These are phyloP conservation scores for Telmatochromis brichardi DNA, from an alignment of 2,113 vertebrate genomes.

Conservation along the genomic window DNA sequence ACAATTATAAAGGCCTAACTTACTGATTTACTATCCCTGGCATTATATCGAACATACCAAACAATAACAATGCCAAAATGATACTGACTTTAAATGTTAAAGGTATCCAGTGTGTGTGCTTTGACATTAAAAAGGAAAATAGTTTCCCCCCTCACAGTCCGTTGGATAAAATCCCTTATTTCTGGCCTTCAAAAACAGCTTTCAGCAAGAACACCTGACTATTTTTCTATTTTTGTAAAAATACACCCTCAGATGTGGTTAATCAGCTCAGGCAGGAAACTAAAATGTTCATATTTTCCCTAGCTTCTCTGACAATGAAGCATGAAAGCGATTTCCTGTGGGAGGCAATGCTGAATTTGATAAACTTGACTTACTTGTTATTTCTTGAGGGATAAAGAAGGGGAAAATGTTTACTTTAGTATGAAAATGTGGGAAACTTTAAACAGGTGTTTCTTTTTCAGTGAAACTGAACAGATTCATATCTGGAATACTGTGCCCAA, in stretches of 20 bases:
- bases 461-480: neutral
- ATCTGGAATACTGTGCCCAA: neutral
- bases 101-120: neutral
- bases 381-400: neutral
- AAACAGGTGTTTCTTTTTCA: neutral
- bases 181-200: conserved; percentile 8
- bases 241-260: conserved; percentile 35
- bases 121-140: neutral
- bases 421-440: neutral
- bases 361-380: neutral
- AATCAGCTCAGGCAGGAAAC: conserved; percentile 38
- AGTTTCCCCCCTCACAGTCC: neutral
- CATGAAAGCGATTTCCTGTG: conserved; percentile 28
- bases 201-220: conserved; percentile 24
- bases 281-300: conserved; percentile 13
- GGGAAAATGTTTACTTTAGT: neutral
- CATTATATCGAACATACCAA: neutral
- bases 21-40: neutral
- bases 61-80: neutral
- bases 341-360: neutral
- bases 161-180: conserved; percentile 22
- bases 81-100: neutral
- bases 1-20: neutral
- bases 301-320: conserved; percentile 29
- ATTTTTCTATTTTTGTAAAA: conserved; percentile 16